Percentiles rank a stretch among this genome's conserved stretches.
phyloP scores from a whole-genome alignment of 1,140 invertebrate species.

The Metopolophium dirhodum region DNA sequence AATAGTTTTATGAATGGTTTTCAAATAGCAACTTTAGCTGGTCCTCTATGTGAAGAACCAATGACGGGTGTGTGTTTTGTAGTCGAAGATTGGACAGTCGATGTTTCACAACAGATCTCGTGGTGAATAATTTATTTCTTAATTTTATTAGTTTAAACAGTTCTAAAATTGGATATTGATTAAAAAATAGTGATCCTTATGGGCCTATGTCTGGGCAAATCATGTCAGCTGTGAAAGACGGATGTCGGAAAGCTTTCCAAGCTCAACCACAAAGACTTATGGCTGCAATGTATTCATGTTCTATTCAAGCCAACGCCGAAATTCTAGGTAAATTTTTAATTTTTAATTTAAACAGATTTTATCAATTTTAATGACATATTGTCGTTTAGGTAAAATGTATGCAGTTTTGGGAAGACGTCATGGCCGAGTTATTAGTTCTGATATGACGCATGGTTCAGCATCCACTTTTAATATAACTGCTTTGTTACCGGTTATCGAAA shows the following conservation, averaged over 20 bases:
- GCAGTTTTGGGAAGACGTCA: constrained; percentile 86
- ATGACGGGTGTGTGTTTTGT: constrained; percentile 94
- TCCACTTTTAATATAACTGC: constrained; percentile 89
- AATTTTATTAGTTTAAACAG: background rate
- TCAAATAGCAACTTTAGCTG: constrained; percentile 86
- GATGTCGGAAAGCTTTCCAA: constrained; percentile 87
- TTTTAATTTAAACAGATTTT: constrained; percentile 31
- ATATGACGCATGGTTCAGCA: constrained; percentile 80
- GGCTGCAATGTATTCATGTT: constrained; percentile 96
- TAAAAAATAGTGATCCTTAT: constrained; percentile 59
- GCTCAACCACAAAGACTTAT: constrained; percentile 89
- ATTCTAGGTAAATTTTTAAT: constrained; percentile 77
- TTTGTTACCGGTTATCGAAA: constrained; percentile 92
- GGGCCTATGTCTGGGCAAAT: constrained; percentile 79
- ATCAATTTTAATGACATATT: background rate
- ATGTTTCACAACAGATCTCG: constrained; percentile 59
- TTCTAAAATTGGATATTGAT: background rate
- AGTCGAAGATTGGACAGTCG: constrained; percentile 79
- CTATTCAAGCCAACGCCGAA: constrained; percentile 89
- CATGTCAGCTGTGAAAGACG: constrained; percentile 89
- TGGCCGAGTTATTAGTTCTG: constrained; percentile 87
- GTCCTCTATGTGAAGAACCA: constrained; percentile 94
- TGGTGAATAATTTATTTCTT: background rate
- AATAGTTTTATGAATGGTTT: constrained; percentile 92
- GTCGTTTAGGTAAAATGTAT: constrained; percentile 84